Evolutionary conservation across 2,113 vertebrate species (phyloP).

Genomic region (Rhinolophus sinicus): DNA sequence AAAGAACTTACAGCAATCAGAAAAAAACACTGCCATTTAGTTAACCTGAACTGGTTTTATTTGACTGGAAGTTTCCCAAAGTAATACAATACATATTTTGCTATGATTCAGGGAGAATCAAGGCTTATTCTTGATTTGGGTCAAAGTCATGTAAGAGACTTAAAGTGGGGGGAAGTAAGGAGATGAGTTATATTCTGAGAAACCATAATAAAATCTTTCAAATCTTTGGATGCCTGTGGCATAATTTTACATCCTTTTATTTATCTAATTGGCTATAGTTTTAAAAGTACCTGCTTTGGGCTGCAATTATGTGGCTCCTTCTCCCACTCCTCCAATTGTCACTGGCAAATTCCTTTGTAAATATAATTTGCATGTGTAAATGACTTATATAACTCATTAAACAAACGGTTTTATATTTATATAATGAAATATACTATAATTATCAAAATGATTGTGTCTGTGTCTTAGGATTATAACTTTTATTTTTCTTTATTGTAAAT

Average conservation of each 20-base stretch:
- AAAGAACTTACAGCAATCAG: neutral
- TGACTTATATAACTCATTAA: neutral
- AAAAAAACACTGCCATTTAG: conserved; percentile 9
- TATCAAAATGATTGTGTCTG: neutral
- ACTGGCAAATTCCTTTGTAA: neutral
- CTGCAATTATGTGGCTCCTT: neutral
- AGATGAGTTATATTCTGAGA: neutral
- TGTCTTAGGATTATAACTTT: neutral
- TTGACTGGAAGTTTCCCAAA: conserved; percentile 42
- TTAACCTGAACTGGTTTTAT: conserved; percentile 39
- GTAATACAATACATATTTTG: conserved; percentile 43
- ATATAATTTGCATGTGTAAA: neutral
- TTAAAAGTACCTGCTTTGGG: neutral
- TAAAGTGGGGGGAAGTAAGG: neutral
- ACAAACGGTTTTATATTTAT: neutral
- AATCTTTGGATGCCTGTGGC: neutral
- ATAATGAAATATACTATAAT: neutral
- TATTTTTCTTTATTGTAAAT: neutral
- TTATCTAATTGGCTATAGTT: neutral
- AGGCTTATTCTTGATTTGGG: neutral
- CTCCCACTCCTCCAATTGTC: neutral
- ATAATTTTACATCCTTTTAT: neutral
- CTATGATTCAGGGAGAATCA: conserved; percentile 23
- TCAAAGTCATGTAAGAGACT: neutral
- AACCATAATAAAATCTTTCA: neutral